Base-by-base conservation (phyloP, 1,140 invertebrate species). In the Vollenhovia emeryi region DNA sequence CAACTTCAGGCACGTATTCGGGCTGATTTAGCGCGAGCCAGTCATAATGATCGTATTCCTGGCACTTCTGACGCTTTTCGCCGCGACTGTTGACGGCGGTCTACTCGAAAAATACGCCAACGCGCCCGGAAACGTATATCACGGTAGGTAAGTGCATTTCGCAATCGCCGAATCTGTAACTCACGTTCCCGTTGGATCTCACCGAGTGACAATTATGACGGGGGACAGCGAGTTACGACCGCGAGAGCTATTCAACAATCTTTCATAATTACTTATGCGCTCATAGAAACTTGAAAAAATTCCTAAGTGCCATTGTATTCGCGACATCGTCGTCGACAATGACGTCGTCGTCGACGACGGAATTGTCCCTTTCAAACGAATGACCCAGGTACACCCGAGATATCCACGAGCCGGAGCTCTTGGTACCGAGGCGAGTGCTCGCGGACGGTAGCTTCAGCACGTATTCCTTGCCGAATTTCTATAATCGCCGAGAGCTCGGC, bases 371-470 rank as follows among this genome's bases (percentile, higher is more conserved):
- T 45, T 21, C 5, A 11, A 33, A 68, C 4, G 15, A 33, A 30
- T 15, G 3, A 27, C 27, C 11, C 83, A 95, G 95, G 93, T 86
- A 95, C 57, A 95, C 95, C 9, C 91, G 94, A 83, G 90, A 95
- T 52, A 89, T 94, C 24, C 93, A 91, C 48, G 90, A 94, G 45
- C 96, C 95, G 83, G 91, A 95, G 68, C 85, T 96, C 33, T 75
- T 95, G 24, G 89, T 96, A 64, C 96, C 96, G n/a, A 92, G 92
- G 33, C 93, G 94, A 84, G 94, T 96, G 11, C 91, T 91, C 48
- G 69, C 87, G 4, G 89, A 94, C 43, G 96, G 96, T 8, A 91
- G 91, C 9, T 96, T 96, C 90, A 45, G 94, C 24, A 94, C 94
- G 3, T 95, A 95, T 89, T 68, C 90, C 15, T 73, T 96, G 48